Evolutionary conservation across 1,140 invertebrate species (phyloP), one percentile per base, ranked within the genome.

Genomic region (Apis laboriosa): DNA sequence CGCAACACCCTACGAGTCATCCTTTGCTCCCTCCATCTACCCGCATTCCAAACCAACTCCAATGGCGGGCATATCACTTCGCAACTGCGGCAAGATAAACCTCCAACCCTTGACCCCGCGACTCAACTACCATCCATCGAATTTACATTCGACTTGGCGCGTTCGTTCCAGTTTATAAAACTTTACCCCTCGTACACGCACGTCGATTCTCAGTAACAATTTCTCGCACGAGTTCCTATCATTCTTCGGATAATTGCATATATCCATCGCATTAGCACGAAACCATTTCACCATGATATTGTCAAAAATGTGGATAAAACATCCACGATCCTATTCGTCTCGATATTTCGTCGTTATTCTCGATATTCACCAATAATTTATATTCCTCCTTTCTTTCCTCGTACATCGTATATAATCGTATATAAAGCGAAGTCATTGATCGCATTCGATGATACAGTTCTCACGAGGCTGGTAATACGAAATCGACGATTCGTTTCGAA

Each of bases 91-190:
- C 80, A 84, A 88, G 88, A 88, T 90, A 90, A 90, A 90, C 86
- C 77, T 75, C 82, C 88, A 67, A 89, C 89, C 88, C 86, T 90
- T 90, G 88, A 88, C 88, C 86, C 88, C 88, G 80, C 84, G 77
- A 80, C 80, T 79, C 64, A 78, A 64, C 83, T 67, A 67, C 63
- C 80, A 66, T 79, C 87, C 77, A 79, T 82, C n/a, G n/a, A 64
- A 73, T 83, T 83, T 87, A 77, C 88, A 89, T 89, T 83, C 88
- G 85, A 87, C 88, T 88, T 80, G 81, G 67, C 85, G 80, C 88
- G 71, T 86, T 90, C 89, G 86, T 90, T 85, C 86, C 78, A 90
- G 89, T 90, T 89, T 88, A 89, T 90, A 90, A 90, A 90, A 90
- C 86, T 89, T 84, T 77, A 64, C 63, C 73, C 63, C 86, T 70